Base-by-base conservation (phyloP, 2,888 invertebrate species). In the Notocelia uddmanniana region DNA sequence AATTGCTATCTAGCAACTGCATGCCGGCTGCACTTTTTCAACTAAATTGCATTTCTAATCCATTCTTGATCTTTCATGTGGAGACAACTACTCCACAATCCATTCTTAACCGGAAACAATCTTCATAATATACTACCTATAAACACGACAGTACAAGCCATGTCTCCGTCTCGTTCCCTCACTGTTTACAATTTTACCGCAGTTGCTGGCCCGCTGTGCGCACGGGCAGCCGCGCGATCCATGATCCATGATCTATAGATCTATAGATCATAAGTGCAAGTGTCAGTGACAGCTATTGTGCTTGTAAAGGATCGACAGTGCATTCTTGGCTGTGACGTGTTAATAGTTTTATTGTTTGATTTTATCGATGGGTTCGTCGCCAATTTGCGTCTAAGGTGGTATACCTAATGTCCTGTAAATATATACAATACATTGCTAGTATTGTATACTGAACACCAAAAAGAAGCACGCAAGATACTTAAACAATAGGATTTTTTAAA, bases 151-250 rank as follows among this genome's bases (percentile, higher is more conserved):
- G 26, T 45, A 45, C 26, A 54, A 55, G 50, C 75, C 8, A 78
- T 86, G 84, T 69, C 68, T 72, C 76, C 62, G 64, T 86, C 85
- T 77, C 80, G 71, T 68, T 86, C 83, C 34, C 79, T 52, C 84
- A 23, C 76, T 76, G 89, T 90, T 91, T 91, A 90, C 85, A 85
- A 86, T 87, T 88, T 89, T 86, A 84, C 83, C 84, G 79, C 78
- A 77, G 91, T 91, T 77, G 83, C 77, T 74, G 76, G 79, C 72
- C 55, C 76, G 80, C 69, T 81, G 82, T 81, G 84, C 82, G 89
- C 88, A 85, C 77, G 81, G 78, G 77, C 80, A 77, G 82, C 78
- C 86, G 84, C 80, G 79, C 76, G 76, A 77, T 80, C 72, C 74
- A 77, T 80, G 76, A 77, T 80, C 72, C 74, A 77, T 80, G 76